Conservation (phyloP, 2,888 invertebrate genomes). For the Drosophila demipolita region DNA sequence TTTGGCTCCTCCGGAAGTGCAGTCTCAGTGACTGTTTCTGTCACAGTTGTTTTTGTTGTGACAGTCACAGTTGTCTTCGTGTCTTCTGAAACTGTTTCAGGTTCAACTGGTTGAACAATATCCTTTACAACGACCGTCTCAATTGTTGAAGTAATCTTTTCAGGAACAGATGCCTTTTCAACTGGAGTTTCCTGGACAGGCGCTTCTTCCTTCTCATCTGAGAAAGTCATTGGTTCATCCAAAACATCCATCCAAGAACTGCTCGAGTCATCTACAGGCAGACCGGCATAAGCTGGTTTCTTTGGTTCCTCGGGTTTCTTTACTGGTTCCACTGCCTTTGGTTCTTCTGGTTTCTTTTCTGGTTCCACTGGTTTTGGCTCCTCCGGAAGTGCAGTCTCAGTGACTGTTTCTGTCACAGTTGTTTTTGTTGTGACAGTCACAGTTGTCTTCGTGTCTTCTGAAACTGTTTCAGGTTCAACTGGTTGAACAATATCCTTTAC, state of each 20-base stretch:
- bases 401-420: conserved; percentile 18
- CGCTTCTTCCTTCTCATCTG: conserved; percentile 49
- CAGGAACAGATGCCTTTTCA: not conserved
- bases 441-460: conserved; percentile 11
- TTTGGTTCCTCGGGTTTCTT: conserved; percentile 53
- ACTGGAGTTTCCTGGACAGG: conserved; percentile 2
- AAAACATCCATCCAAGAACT: conserved; percentile 80
- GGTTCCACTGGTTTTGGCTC: conserved; percentile 6
- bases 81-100: conserved; percentile 33
- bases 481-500: conserved; percentile 8
- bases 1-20: not conserved
- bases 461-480: not conserved
- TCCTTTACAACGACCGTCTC: conserved; percentile 6
- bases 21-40: conserved; percentile 13
- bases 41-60: conserved; percentile 28
- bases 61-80: conserved; percentile 17
- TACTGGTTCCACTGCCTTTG: not conserved
- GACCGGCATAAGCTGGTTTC: conserved; percentile 69
- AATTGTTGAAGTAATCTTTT: too few relatives aligned
- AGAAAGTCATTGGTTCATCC: conserved; percentile 80
- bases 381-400: not conserved
- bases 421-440: conserved; percentile 34
- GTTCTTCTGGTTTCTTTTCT: conserved; percentile 62
- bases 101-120: conserved; percentile 1
- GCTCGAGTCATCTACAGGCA: conserved; percentile 68